Evolutionary conservation across 2,797 vertebrate species (phyloP).

Genomic region (Cynodonichthys magdalenae): DNA sequence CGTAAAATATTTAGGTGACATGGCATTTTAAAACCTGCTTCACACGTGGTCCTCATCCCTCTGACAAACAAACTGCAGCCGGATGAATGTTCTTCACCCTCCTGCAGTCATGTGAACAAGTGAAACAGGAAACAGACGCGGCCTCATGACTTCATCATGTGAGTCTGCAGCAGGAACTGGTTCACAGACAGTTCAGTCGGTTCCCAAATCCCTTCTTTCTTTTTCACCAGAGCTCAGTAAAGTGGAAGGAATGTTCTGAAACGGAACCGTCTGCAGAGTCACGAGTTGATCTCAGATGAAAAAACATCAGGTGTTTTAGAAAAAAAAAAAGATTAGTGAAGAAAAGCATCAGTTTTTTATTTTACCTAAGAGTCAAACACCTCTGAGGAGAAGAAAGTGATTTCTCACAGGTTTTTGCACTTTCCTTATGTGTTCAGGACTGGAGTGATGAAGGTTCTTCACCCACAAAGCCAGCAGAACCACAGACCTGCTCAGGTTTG

Average conservation of each 20-base stretch:
- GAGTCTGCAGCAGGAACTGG: conserved; percentile 27
- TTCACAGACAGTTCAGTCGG: conserved; percentile 18
- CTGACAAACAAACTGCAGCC: background rate
- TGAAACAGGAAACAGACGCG: conserved; percentile 1
- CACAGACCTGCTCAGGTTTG: conserved; percentile 88
- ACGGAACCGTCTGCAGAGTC: conserved; percentile 35
- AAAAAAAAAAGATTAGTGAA: background rate
- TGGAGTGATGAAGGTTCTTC: conserved; percentile 90
- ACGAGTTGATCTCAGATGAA: conserved; percentile 36
- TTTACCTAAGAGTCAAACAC: no score
- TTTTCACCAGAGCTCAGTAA: conserved; percentile 16
- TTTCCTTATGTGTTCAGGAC: conserved; percentile 65
- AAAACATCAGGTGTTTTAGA: background rate
- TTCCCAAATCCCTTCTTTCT: conserved; percentile 22
- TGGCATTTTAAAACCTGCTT: background rate
- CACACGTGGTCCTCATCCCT: conserved; percentile 15
- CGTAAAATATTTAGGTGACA: conserved; percentile 4
- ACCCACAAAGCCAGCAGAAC: conserved; percentile 90
- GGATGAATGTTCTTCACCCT: background rate
- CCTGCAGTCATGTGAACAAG: conserved; percentile 10
- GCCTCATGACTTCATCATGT: conserved; percentile 44
- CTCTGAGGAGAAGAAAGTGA: no score
- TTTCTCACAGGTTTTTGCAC: no score
- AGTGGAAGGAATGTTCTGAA: conserved; percentile 20
- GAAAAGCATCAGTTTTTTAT: background rate